These are phyloP conservation scores for Oryzias sinensis DNA, from an alignment of 2,797 vertebrate species.

Conservation along the genomic window DNA sequence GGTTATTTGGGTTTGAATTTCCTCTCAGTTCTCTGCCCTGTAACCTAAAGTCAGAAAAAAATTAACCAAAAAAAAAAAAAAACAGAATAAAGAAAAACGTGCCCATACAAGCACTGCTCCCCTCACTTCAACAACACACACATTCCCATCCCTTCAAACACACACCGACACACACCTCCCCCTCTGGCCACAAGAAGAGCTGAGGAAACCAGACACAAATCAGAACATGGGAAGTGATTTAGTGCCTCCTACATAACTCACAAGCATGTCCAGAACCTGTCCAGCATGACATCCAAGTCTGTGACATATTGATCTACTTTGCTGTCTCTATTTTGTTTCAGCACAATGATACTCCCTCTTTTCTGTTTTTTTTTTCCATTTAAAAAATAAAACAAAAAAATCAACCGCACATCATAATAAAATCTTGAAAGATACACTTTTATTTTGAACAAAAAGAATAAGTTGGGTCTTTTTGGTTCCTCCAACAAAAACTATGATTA, in stretches of 20 bases:
- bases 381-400: constrained; percentile 33
- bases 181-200: constrained; percentile 60
- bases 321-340: constrained; percentile 66
- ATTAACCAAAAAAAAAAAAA: constrained; percentile 15
- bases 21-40: constrained; percentile 68
- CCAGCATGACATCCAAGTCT: constrained; percentile 65
- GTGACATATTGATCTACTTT: constrained; percentile 74
- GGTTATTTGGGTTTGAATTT: constrained; percentile 76
- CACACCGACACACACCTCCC: constrained; percentile 37
- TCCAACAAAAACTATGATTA: not conserved
- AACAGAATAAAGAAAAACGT: constrained; percentile 32
- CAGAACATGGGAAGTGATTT: constrained; percentile 78
- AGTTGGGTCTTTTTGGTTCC: not conserved
- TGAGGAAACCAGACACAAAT: constrained; percentile 76
- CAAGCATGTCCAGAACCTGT: constrained; percentile 69
- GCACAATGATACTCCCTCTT: constrained; percentile 29
- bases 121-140: constrained; percentile 51
- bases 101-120: constrained; percentile 68
- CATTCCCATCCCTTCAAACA: constrained; percentile 36
- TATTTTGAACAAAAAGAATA: constrained; percentile 1
- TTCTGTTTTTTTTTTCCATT: constrained; percentile 17
- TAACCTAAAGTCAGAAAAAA: constrained; percentile 43
- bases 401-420: constrained; percentile 19
- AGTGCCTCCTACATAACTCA: constrained; percentile 75
- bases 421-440: constrained; percentile 2